These are phyloP conservation scores for Aptenodytes patagonicus DNA, from an alignment of 2,113 vertebrate genomes.

Conservation along the genomic window DNA sequence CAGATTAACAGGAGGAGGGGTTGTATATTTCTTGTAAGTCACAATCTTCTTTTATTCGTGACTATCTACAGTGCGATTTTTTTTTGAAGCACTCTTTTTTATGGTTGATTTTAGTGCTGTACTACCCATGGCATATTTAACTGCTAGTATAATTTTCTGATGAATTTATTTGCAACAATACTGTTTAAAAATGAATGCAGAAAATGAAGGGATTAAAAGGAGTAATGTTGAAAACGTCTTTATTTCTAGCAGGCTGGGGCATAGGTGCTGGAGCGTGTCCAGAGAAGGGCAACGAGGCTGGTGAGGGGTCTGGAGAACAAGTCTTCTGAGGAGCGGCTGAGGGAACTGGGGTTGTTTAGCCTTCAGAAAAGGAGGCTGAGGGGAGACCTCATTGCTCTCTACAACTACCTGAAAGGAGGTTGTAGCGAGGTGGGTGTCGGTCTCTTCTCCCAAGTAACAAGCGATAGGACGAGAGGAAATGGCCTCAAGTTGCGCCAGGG, in stretches of 20 bases:
- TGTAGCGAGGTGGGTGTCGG: too few species aligned
- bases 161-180: background rate
- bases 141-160: background rate
- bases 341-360: too few species aligned
- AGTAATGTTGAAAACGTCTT: background rate
- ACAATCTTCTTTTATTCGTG: constrained; percentile 10
- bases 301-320: too few species aligned
- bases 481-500: too few species aligned
- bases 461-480: too few species aligned
- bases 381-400: too few species aligned
- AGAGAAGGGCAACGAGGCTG: too few species aligned
- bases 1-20: constrained; percentile 45
- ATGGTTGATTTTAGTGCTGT: background rate
- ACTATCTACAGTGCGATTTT: background rate
- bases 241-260: background rate
- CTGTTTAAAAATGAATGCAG: background rate
- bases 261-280: background rate
- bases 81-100: background rate
- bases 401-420: too few species aligned
- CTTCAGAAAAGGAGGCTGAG: too few species aligned
- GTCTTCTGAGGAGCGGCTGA: too few species aligned
- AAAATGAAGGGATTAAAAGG: background rate
- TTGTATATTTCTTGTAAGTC: constrained; percentile 42
- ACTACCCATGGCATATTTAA: background rate
- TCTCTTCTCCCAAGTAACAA: too few species aligned